Conservation (phyloP, 2,797 vertebrate genomes). For the Pseudomugil gertrudae region DNA sequence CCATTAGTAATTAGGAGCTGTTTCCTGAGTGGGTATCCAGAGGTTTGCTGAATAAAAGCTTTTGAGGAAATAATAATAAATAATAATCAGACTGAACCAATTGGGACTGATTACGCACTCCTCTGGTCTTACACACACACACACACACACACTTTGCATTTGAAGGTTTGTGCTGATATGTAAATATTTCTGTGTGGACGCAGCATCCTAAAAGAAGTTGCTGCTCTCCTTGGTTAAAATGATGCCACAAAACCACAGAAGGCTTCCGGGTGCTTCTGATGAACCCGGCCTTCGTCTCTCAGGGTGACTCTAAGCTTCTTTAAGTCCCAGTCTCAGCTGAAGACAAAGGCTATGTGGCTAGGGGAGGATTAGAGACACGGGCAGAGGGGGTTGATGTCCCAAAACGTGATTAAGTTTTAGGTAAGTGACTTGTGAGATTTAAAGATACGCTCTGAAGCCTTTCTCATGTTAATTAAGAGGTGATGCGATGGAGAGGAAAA, state of each 20-base stretch:
- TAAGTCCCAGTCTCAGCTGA: conserved; percentile 55
- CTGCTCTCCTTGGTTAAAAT: conserved; percentile 16
- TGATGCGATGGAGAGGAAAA: conserved; percentile 38
- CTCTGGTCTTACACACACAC: conserved; percentile 15
- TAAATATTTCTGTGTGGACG: conserved; percentile 29
- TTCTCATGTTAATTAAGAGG: conserved; percentile 78
- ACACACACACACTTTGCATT: conserved; percentile 8
- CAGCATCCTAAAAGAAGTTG: conserved; percentile 23
- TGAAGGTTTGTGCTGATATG: conserved; percentile 18
- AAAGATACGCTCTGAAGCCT: conserved; percentile 60
- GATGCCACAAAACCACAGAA: conserved; percentile 28
- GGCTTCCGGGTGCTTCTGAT: conserved; percentile 38
- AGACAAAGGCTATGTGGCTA: conserved; percentile 62
- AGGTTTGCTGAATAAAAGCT: conserved; percentile 67
- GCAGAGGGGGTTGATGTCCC: conserved; percentile 68
- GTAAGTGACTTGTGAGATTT: conserved; percentile 62
- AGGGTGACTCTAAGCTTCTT: conserved; percentile 49
- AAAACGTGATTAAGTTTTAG: conserved; percentile 77
- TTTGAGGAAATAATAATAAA: conserved; percentile 76
- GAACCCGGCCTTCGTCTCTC: conserved; percentile 36
- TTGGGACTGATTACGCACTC: conserved; percentile 71
- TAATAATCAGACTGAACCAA: conserved; percentile 75
- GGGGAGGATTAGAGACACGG: conserved; percentile 67
- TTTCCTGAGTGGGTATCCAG: conserved; percentile 72
- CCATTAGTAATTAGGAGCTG: conserved; percentile 75